Percentiles rank a stretch among this genome's conserved stretches.
Conservation (phyloP, 2,797 vertebrate genomes). For the Chromobotia macracanthus region DNA sequence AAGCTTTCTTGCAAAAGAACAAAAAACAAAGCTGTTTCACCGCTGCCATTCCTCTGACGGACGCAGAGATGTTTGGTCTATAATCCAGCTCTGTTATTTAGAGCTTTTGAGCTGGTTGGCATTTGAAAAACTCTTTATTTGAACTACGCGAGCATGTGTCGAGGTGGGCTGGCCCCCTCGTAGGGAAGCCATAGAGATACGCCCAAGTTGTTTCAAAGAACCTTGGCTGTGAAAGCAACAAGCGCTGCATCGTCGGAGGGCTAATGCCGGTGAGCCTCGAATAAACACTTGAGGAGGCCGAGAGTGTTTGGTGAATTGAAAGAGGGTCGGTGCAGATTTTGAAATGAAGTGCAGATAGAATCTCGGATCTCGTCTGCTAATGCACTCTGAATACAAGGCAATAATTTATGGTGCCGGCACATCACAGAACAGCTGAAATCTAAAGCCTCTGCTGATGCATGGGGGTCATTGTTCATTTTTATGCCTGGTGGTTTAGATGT, state of each 20-base stretch:
- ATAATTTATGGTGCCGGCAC: constrained; percentile 6
- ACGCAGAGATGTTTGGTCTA: not conserved
- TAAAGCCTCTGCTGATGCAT: not conserved
- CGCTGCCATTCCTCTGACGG: not conserved
- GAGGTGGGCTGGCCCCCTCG: not conserved
- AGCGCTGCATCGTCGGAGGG: not conserved
- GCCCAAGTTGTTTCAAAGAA: not conserved
- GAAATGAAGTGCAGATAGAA: not conserved
- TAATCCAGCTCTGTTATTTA: constrained; percentile 17
- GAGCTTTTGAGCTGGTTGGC: not conserved
- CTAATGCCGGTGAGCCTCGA: not conserved
- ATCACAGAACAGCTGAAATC: not conserved
- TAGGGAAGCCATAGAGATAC: not conserved
- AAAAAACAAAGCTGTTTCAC: constrained; percentile 26
- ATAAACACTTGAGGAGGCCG: constrained; percentile 23
- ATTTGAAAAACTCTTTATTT: constrained; percentile 15
- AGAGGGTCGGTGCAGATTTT: not conserved
- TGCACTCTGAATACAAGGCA: constrained; percentile 40
- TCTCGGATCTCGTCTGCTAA: constrained; percentile 24
- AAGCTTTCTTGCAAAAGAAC: constrained; percentile 25
- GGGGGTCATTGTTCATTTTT: not conserved
- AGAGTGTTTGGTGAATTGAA: not conserved
- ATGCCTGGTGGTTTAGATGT: not conserved
- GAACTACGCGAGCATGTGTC: not conserved
- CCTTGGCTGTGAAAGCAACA: not conserved